These are phyloP conservation scores for Pygoscelis adeliae DNA, from an alignment of 2,113 vertebrate genomes.

Conservation along the genomic window DNA sequence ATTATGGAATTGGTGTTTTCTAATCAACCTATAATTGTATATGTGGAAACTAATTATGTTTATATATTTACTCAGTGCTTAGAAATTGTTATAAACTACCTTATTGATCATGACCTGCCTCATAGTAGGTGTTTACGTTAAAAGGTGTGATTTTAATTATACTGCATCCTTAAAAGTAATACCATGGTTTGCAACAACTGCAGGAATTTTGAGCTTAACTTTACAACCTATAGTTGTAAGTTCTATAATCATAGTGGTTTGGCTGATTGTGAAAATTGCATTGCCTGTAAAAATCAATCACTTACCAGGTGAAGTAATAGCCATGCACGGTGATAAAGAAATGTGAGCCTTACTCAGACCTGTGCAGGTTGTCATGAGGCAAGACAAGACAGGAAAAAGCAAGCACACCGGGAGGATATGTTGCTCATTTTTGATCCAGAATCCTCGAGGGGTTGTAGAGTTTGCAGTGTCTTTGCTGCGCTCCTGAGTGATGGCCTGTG, in stretches of 20 bases:
- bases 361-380: neutral
- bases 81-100: neutral
- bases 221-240: neutral
- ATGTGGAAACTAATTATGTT: neutral
- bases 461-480: neutral
- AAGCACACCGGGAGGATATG: rapidly evolving
- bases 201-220: neutral
- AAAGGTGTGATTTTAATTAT: neutral
- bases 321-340: neutral
- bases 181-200: neutral
- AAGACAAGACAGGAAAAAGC: neutral
- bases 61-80: neutral
- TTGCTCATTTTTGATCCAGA: neutral
- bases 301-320: neutral
- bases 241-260: neutral
- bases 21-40: neutral
- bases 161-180: neutral
- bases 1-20: neutral
- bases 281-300: neutral
- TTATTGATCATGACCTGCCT: neutral
- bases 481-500: neutral
- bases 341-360: neutral
- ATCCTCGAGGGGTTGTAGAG: neutral
- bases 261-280: neutral
- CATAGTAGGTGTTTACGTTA: neutral